Evolutionary conservation across 2,113 vertebrate genomes (phyloP).

Genomic region (Macaca nemestrina): DNA sequence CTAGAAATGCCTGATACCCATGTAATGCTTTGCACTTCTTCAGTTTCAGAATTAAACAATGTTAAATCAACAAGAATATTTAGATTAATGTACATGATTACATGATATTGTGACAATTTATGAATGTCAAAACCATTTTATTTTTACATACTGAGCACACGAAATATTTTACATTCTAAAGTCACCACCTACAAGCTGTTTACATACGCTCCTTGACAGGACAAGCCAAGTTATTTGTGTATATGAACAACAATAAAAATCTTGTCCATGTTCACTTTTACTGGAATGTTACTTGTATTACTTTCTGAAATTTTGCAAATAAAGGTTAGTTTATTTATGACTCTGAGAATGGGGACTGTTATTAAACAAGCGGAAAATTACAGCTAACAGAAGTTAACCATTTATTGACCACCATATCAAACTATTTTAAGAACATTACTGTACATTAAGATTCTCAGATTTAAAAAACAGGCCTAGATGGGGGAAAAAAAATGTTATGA

Average conservation of each 20-base stretch:
- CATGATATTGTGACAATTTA: neutral
- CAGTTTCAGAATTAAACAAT: constrained; percentile 40
- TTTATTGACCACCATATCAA: neutral
- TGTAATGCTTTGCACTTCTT: neutral
- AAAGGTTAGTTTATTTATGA: neutral
- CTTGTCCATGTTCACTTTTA: neutral
- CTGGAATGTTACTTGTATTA: neutral
- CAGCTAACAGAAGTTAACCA: neutral
- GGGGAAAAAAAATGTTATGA: neutral
- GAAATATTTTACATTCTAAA: neutral
- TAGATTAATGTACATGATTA: neutral
- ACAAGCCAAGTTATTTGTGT: neutral
- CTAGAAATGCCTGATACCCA: neutral
- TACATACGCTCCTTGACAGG: neutral
- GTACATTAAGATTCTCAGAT: neutral
- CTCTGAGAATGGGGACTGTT: neutral
- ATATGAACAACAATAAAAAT: neutral
- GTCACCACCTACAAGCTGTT: neutral
- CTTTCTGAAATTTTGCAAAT: neutral
- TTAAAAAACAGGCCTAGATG: neutral
- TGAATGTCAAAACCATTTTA: neutral
- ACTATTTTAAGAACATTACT: neutral
- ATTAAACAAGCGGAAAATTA: neutral
- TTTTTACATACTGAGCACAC: neutral
- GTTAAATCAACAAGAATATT: neutral